Percentiles rank a stretch among this genome's conserved stretches.
phyloP scores from a whole-genome alignment of 2,888 invertebrate genomes.

The Cerastis leucographa region DNA sequence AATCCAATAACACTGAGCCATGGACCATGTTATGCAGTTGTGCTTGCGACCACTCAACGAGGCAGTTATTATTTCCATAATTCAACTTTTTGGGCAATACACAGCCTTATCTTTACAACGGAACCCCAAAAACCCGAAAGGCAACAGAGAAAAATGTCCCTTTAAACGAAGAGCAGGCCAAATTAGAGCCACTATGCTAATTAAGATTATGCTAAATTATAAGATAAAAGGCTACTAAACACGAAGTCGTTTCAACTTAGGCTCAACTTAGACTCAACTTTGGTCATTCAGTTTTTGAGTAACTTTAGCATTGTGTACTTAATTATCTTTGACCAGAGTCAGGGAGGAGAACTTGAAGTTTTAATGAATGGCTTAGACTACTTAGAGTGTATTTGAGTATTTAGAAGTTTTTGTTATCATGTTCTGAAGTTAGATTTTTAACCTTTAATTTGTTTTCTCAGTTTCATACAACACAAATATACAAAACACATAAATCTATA shows the following conservation, averaged over 20 bases:
- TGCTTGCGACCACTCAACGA: too few relatives aligned
- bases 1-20: too few relatives aligned
- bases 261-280: conserved; percentile 35
- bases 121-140: conserved; percentile 5
- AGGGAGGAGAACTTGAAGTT: conserved; percentile 23
- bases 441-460: neutral
- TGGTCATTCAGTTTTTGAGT: conserved; percentile 20
- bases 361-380: conserved; percentile 3
- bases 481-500: too few relatives aligned
- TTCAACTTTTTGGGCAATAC: neutral
- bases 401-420: neutral
- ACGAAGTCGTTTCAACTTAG: conserved; percentile 36
- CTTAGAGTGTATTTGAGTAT: neutral
- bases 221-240: conserved; percentile 38
- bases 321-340: conserved; percentile 19
- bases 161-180: conserved; percentile 6
- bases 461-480: too few relatives aligned
- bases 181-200: conserved; percentile 35
- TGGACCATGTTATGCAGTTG: too few relatives aligned
- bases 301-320: conserved; percentile 9
- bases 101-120: neutral
- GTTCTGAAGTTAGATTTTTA: neutral
- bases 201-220: conserved; percentile 36
- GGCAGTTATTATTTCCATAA: too few relatives aligned
- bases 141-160: neutral